Percentiles rank a stretch among this genome's conserved stretches.
phyloP scores from a whole-genome alignment of 2,797 vertebrate species.

The Mus caroli region DNA sequence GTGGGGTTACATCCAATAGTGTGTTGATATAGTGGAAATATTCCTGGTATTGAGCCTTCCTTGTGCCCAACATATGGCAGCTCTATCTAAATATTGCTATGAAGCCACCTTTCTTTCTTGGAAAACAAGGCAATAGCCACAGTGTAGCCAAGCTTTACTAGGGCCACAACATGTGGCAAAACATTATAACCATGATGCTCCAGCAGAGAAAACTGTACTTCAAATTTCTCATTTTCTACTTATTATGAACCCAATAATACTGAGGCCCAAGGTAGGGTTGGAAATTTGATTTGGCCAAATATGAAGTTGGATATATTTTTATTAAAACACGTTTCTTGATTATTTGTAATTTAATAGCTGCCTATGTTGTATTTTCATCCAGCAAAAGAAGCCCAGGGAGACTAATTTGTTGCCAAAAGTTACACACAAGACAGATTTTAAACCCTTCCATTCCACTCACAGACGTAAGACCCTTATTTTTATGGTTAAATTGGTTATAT shows the following conservation, averaged over 20 bases:
- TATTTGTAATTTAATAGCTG: constrained; percentile 55
- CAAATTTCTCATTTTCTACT: not conserved
- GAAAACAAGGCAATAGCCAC: not conserved
- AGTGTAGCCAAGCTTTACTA: not conserved
- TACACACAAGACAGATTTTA: not conserved
- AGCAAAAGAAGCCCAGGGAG: not conserved
- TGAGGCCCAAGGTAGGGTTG: not conserved
- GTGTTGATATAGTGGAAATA: not conserved
- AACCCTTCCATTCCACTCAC: not conserved
- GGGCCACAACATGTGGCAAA: not conserved
- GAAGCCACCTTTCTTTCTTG: not conserved
- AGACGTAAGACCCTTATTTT: not conserved
- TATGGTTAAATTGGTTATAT: not conserved
- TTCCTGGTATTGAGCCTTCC: not conserved
- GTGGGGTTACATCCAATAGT: not conserved
- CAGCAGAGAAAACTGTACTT: not conserved
- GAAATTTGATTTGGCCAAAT: not conserved
- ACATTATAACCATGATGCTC: not conserved
- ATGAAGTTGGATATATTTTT: not conserved
- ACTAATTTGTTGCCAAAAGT: not conserved
- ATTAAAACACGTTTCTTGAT: constrained; percentile 9
- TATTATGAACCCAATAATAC: not conserved
- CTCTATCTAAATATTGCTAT: not conserved
- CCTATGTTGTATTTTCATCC: not conserved
- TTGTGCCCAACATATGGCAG: not conserved